Base-by-base conservation (phyloP, 2,888 invertebrate genomes). In the Pyrochroa serraticornis region DNA sequence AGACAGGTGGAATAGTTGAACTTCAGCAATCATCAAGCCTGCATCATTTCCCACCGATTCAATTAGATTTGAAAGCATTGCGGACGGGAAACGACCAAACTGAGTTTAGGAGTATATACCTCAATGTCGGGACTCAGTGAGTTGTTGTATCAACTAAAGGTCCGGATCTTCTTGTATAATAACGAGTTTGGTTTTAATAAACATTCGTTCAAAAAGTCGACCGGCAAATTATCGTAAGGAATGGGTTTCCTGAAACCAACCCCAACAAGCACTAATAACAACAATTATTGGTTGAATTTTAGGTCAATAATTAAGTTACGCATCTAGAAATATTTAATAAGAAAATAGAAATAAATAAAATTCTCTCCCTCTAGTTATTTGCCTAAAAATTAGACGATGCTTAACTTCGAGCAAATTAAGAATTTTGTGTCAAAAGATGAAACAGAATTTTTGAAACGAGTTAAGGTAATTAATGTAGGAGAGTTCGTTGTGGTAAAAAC, bases 41-140 rank as follows among this genome's bases (percentile, higher is more conserved):
- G 62, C 56, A 51, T 46, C 59, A 56, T 62, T 62, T 62, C 62
- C 58, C 56, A 59, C 56, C 62, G 44, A 62, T 59, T 59, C 62
- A 62, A 62, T 59, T 62, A 56, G 56, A 62, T 58, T 62, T 62
- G 58, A 62, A 62, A 62, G 55, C 52, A 59, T 50, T 59, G 38
- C 36, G 34, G 37, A 56, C 57, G 44, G 52, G 56, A 62, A 52
- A 62, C 50, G 49, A 43, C 54, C 46, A 49, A 61, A 54, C 49
- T 32, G 49, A 34, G 50, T 43, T 36, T 30, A 42, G 50, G 22
- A 3, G 5, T 5, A 5, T 22, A 22, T 5, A 22, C 22, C 22
- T 5, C 22, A 5, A 22, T 5, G 5, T 5, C 22, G 3, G 22
- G 22, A 22, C 22, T 5, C 22, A 22, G 22, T 22, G 22, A 22